phyloP scores from a whole-genome alignment of 2,113 vertebrate genomes.

The Etheostoma cragini region DNA sequence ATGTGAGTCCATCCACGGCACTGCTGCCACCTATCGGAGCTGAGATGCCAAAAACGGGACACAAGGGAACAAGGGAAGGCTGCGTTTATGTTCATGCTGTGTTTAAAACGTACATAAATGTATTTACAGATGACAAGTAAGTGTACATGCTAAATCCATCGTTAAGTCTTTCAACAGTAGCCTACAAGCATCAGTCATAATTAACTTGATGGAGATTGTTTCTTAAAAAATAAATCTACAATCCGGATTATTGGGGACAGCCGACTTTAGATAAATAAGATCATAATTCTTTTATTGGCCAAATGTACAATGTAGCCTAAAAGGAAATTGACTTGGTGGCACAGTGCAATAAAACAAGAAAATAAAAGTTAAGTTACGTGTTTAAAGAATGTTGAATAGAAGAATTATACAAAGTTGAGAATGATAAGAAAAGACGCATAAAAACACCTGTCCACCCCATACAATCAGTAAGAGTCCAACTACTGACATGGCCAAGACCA shows the following conservation, averaged over 20 bases:
- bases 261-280: not conserved
- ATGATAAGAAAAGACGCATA: too few relatives aligned
- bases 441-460: too few relatives aligned
- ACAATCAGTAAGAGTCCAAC: too few relatives aligned
- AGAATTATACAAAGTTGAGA: too few relatives aligned
- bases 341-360: too few relatives aligned
- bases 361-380: too few relatives aligned
- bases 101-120: not conserved
- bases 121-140: not conserved
- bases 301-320: too few relatives aligned
- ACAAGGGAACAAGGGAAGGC: not conserved
- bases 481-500: too few relatives aligned
- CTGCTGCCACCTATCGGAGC: conserved; percentile 46
- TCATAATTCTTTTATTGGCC: too few relatives aligned
- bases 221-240: not conserved
- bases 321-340: too few relatives aligned
- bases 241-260: not conserved
- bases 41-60: not conserved
- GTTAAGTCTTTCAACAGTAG: not conserved
- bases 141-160: not conserved
- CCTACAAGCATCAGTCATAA: not conserved
- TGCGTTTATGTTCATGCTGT: not conserved
- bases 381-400: too few relatives aligned
- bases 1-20: too few relatives aligned
- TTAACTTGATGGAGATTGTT: not conserved